Evolutionary conservation across 2,888 invertebrate genomes (phyloP).

Genomic region (Drosophila percnosoma): DNA sequence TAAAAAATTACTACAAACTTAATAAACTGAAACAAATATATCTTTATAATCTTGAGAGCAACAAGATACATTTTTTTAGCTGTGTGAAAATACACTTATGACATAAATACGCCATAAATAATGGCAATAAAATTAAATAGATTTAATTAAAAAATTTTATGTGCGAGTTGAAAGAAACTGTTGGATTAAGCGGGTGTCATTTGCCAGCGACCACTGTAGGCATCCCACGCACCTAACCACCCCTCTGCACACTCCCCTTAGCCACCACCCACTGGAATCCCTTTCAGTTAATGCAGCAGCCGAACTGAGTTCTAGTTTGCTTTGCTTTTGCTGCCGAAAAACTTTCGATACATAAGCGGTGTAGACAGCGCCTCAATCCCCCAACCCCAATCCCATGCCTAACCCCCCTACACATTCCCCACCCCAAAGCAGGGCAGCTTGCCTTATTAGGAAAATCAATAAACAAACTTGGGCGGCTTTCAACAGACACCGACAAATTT

Average conservation of each 20-base stretch:
- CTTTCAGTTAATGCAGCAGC: conserved; percentile 46
- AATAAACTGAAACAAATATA: not conserved
- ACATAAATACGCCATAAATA: not conserved
- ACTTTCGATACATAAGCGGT: conserved; percentile 68
- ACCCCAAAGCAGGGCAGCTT: conserved; percentile 1
- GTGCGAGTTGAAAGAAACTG: not conserved
- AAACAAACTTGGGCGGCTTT: conserved; percentile 53
- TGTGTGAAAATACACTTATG: no score
- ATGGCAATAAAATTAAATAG: not conserved
- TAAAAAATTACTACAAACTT: not conserved
- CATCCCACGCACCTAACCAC: conserved; percentile 9
- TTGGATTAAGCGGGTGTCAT: not conserved
- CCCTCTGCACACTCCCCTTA: not conserved
- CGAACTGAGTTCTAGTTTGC: conserved; percentile 45
- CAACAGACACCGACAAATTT: not conserved
- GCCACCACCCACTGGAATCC: not conserved
- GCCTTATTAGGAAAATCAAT: conserved; percentile 68
- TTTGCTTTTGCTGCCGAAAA: conserved; percentile 58
- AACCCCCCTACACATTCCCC: not conserved
- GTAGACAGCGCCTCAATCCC: conserved; percentile 27
- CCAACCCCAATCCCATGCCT: not conserved
- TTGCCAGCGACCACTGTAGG: not conserved
- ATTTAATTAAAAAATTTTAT: not conserved
- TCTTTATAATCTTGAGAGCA: not conserved
- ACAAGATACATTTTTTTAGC: no score